Base-by-base conservation (phyloP, 2,888 invertebrate genomes). In the Caenorhabditis auriculariae region DNA sequence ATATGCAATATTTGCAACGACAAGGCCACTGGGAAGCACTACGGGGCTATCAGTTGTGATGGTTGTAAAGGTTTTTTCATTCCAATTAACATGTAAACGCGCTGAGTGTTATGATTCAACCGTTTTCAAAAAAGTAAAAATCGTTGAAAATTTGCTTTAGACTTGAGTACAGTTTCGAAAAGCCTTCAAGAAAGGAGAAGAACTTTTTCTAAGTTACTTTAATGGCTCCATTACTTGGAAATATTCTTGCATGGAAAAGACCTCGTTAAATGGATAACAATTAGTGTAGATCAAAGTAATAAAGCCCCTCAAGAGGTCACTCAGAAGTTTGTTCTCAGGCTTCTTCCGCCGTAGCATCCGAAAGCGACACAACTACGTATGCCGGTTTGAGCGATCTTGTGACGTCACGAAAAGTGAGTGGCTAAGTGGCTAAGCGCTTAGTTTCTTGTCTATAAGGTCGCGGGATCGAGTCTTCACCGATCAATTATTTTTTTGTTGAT, bases 301-400 rank as follows among this genome's bases (percentile, higher is more conserved):
- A n/a, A n/a, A n/a, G n/a, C n/a, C n/a, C n/a, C n/a, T n/a, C n/a
- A n/a, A n/a, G n/a, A n/a, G n/a, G n/a, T 49, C 23, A 21, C 7
- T 21, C 21, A 35, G 7, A 7, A 19, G 45, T 12, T 32, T 50
- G 29, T 27, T 50, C 50, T 24, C 45, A 61, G 69, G 76, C 3
- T 81, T 81, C 62, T 81, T 81, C 54, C 66, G 82, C 4, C 62
- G 81, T 6, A 79, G 79, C 23, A 78, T 81, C 24, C 58, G 81
- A 5, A 81, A 81, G 56, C 43, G 66, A 35, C 77, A 78, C 55
- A 69, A 62, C 26, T 81, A 81, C 60, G 61, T 60, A 6, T 81
- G 81, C 60, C 66, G 81, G 37, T 81, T 81, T 52, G 69, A 70
- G 32, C 60, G 67, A 49, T 53, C 46, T 38, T 81, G 81, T 60